Percentiles rank a stretch among this genome's conserved stretches.
Conservation (phyloP, 2,797 vertebrate genomes). For the Lateolabrax maculatus region DNA sequence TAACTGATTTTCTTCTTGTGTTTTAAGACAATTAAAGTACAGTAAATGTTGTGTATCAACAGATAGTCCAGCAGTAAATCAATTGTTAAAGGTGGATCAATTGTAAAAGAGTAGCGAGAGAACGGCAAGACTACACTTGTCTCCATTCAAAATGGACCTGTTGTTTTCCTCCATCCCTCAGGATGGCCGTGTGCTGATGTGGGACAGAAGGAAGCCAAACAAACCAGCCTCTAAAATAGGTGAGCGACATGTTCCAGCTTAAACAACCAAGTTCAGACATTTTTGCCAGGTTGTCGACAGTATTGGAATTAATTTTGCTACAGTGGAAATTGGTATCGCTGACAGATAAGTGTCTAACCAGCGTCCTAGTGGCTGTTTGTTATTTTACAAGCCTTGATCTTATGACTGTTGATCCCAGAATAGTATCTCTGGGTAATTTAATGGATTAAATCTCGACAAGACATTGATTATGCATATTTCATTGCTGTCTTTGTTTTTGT, state of each 20-base stretch:
- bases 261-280: not conserved
- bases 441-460: not conserved
- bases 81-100: not conserved
- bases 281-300: not conserved
- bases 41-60: not conserved
- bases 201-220: conserved; percentile 93
- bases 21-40: not conserved
- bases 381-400: not conserved
- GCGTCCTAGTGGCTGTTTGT: not conserved
- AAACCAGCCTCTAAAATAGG: conserved; percentile 94
- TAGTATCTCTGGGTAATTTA: not conserved
- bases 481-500: conserved; percentile 16
- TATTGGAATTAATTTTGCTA: not conserved
- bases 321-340: not conserved
- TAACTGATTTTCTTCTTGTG: not conserved
- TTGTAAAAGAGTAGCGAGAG: not conserved
- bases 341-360: not conserved
- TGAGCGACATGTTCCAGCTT: conserved; percentile 68
- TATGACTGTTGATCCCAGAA: not conserved
- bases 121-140: not conserved
- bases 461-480: not conserved
- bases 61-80: not conserved
- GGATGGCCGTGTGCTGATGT: conserved; percentile 94
- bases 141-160: not conserved
- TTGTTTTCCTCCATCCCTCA: conserved; percentile 59